These are phyloP conservation scores for Cremastinae sp. DNA, from an alignment of 2,888 invertebrate species.

Conservation along the genomic window DNA sequence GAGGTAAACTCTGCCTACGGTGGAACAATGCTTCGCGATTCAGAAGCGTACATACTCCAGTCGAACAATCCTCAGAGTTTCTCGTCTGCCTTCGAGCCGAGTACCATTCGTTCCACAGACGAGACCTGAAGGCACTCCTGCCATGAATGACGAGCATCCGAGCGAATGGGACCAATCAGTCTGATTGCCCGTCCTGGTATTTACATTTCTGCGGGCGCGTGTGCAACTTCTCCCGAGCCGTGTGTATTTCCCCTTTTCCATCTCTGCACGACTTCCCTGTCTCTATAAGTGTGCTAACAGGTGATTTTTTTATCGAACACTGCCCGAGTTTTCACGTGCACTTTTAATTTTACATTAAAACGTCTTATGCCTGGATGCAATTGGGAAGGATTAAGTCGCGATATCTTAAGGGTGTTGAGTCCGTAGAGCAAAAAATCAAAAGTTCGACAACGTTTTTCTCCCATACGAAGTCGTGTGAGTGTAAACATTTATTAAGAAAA, in stretches of 20 bases:
- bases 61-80: conserved; percentile 41
- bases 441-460: no score
- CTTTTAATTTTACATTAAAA: no score
- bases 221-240: conserved; percentile 60
- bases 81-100: conserved; percentile 21
- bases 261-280: conserved; percentile 11
- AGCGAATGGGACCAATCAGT: conserved; percentile 79
- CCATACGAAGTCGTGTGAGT: no score
- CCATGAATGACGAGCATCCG: conserved; percentile 77
- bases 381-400: no score
- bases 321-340: no score
- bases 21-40: conserved; percentile 68
- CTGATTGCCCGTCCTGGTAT: conserved; percentile 79
- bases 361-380: no score
- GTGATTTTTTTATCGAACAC: no score
- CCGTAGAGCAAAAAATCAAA: no score
- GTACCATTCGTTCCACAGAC: conserved; percentile 44
- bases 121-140: conserved; percentile 64
- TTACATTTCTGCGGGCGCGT: conserved; percentile 77
- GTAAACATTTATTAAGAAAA: no score
- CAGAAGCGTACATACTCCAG: conserved; percentile 49
- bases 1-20: conserved; percentile 43
- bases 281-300: neutral
- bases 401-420: no score
- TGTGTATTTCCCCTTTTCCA: conserved; percentile 48